phyloP scores from a whole-genome alignment of 2,113 vertebrate genomes.

The Sinosuthora webbiana region DNA sequence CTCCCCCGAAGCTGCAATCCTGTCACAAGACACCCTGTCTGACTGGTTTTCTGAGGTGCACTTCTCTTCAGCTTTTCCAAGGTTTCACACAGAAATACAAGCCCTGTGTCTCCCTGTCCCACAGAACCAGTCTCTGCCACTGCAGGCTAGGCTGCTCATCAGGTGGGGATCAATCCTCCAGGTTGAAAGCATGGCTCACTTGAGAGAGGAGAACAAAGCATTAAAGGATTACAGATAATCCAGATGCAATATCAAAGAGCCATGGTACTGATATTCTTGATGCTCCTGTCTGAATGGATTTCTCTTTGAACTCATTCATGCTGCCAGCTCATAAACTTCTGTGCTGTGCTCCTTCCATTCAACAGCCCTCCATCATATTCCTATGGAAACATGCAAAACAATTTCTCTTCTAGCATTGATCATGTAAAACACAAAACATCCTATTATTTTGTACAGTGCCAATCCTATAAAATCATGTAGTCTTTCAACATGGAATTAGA shows the following conservation, averaged over 20 bases:
- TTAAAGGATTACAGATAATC: neutral
- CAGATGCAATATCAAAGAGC: neutral
- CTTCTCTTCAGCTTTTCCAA: neutral
- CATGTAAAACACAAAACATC: neutral
- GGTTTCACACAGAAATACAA: neutral
- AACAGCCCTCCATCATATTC: neutral
- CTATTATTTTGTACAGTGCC: neutral
- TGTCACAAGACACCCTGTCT: neutral
- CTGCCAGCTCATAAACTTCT: neutral
- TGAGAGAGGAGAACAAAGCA: neutral
- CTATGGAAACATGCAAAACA: neutral
- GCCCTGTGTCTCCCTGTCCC: neutral
- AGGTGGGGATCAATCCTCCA: neutral
- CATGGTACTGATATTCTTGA: neutral
- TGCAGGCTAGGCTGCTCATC: neutral
- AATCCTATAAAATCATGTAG: neutral
- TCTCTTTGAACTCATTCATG: constrained; percentile 12
- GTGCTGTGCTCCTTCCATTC: neutral
- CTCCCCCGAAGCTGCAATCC: neutral
- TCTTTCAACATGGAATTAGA: neutral
- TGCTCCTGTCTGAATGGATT: neutral
- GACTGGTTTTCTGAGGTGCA: neutral
- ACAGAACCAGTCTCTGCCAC: neutral
- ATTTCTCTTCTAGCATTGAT: neutral
- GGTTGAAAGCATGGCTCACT: neutral